phyloP scores from a whole-genome alignment of 1,140 invertebrate genomes.

The Hylaeus volcanicus region DNA sequence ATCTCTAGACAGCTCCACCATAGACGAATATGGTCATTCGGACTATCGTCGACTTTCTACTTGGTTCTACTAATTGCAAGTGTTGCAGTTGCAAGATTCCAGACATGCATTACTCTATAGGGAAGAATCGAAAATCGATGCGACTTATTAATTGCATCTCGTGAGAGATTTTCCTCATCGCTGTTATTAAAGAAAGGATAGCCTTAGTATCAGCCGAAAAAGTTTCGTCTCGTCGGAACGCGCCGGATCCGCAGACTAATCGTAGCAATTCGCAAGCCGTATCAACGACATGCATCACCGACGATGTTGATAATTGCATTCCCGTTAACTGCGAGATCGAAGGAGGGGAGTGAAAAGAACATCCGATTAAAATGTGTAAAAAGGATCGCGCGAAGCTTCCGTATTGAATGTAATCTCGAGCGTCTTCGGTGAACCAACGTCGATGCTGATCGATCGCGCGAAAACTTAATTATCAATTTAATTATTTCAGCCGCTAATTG shows the following conservation, averaged over 20 bases:
- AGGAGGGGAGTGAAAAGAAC: not conserved
- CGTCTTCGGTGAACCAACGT: not conserved
- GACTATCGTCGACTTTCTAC: too few species aligned
- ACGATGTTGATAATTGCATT: conserved; percentile 3
- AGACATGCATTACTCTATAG: not conserved
- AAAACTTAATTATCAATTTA: not conserved
- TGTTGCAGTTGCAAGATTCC: too few species aligned
- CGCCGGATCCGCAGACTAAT: not conserved
- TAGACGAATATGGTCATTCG: too few species aligned
- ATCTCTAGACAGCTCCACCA: not conserved
- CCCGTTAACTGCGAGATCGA: not conserved
- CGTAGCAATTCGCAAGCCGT: not conserved
- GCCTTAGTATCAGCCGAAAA: not conserved
- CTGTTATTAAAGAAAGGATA: not conserved
- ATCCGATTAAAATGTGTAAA: not conserved
- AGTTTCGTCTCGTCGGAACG: not conserved
- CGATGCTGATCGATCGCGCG: not conserved
- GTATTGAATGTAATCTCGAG: not conserved
- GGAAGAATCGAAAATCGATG: not conserved
- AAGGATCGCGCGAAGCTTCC: not conserved
- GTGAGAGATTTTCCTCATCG: not conserved
- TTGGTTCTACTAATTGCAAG: not conserved
- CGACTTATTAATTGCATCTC: not conserved
- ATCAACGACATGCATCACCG: not conserved
- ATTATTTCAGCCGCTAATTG: conserved; percentile 1